Base-by-base conservation (phyloP, 2,113 vertebrate species). In the Collichthys lucidus region DNA sequence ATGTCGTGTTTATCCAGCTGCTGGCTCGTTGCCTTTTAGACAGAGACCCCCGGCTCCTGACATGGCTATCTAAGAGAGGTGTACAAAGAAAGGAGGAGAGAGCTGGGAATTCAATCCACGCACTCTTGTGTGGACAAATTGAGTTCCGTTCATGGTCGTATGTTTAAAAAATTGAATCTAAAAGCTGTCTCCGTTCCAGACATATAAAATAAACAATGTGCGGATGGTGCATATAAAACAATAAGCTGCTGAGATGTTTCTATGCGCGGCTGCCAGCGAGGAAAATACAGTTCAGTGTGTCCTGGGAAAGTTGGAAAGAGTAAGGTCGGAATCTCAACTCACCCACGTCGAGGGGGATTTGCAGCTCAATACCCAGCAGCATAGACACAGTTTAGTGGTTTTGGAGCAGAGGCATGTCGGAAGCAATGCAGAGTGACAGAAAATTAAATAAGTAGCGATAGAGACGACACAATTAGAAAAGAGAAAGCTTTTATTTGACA, bases 1-100 rank as follows among this genome's bases (percentile, higher is more conserved):
- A 74, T 75, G 64, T 26, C 1, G 44, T 89, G 79, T 89, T 88
- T 87, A 88, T 88, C 71, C 88, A 90, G 89, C 88, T 82, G 84
- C 84, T 86, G 74, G 50, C 74, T 62, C 31, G 1, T 0, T 44
- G 71, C 61, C 47, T 61, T 5, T 61, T 5, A 15, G 76, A 81
- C 78, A 9, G 22, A 71, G 77, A 73, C 74, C 62, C 74, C 85
- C 31, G 50, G 85, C 85, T 91, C 83, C 88, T 47, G 87, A 90
- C 83, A 74, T 83, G 84, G 85, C 78, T 46, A 22, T 82, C 72
- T 63, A 56, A 81, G 40, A 14, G 64, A 77, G 49, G 59, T 24
- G 53, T 19, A 26, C 7, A 55, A 46, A 61, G 61, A 75, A 4
- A 60, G 20, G 24, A 26, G 29, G 60, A 72, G 6, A 46, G 17